These are phyloP conservation scores for Spilarctia lutea DNA, from an alignment of 2,888 invertebrate species.

Conservation along the genomic window DNA sequence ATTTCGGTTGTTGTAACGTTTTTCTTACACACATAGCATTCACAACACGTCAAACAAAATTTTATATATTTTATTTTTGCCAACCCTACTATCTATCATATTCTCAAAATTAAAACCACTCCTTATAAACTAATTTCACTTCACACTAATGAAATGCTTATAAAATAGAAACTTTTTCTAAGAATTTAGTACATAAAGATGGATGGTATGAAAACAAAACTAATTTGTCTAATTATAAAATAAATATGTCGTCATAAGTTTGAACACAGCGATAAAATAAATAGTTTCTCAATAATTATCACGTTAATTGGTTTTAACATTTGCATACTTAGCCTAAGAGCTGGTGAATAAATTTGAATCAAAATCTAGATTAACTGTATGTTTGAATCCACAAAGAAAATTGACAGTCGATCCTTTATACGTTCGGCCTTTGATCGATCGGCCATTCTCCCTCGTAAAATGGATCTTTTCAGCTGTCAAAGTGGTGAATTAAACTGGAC, in stretches of 20 bases:
- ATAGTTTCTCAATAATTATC: slow-evolving; percentile 25
- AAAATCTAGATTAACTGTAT: slow-evolving; percentile 41
- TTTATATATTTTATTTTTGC: not conserved
- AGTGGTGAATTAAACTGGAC: slow-evolving; percentile 64
- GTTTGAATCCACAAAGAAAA: slow-evolving; percentile 41
- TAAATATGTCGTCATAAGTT: slow-evolving; percentile 21
- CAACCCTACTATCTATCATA: not conserved
- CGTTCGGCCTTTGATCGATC: slow-evolving; percentile 59
- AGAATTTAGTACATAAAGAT: slow-evolving; percentile 5
- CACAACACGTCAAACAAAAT: not conserved
- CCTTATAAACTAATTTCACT: slow-evolving; percentile 6
- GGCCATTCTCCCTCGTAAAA: slow-evolving; percentile 58
- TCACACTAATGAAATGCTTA: not conserved
- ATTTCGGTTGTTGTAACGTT: slow-evolving; percentile 45
- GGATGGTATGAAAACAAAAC: slow-evolving; percentile 16
- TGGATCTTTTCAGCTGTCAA: slow-evolving; percentile 73
- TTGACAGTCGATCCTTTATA: slow-evolving; percentile 48
- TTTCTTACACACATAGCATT: slow-evolving; percentile 19
- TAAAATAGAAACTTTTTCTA: slow-evolving; percentile 4
- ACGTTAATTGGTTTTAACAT: slow-evolving; percentile 34
- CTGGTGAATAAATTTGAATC: slow-evolving; percentile 25
- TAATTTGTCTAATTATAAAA: slow-evolving; percentile 35
- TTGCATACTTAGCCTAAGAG: slow-evolving; percentile 13
- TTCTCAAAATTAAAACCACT: not conserved
- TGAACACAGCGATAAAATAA: slow-evolving; percentile 30